Evolutionary conservation across 2,888 invertebrate species (phyloP), one percentile per base, ranked within the genome.

Genomic region (Peribatodes rhomboidaria): DNA sequence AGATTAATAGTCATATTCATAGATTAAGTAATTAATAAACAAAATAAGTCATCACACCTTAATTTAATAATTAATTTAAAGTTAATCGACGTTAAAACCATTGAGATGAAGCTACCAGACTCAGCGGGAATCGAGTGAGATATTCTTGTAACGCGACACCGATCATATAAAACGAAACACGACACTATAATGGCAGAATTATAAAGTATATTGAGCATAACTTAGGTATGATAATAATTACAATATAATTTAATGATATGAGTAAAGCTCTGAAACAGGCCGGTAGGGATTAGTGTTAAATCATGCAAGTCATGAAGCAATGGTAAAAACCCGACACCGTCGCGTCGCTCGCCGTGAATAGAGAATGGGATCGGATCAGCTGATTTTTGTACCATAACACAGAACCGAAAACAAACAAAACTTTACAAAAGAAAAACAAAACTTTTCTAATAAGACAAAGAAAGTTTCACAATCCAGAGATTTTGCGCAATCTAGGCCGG

Each of bases 301-400:
- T 65, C 39, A 65, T 65, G 67, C 67, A 47, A 68, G 65, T 70
- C 72, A 70, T 65, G 61, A 35, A 50, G 52, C 41, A 22, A 55
- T 57, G 47, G 59, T 59, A 44, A 53, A 60, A 59, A 46, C n/a
- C n/a, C 37, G 47, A 52, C 60, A 58, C 67, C 41, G 2, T 6
- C 3, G 27, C 27, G 27, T n/a, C n/a, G 27, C 27, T 27, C 27
- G 53, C 54, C 53, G 54, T 54, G 54, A 57, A 61, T 57, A 68
- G 59, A 49, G 55, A 63, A 68, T 68, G 62, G 62, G 63, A 46
- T 56, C 47, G 39, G 57, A 70, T 65, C 72, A 72, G 72, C 72
- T 72, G 72, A 69, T 72, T 70, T 69, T 61, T 64, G 65, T 59
- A 62, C 67, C 42, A 61, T 49, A 47, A 60, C 63, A 61, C 42